phyloP scores from a whole-genome alignment of 2,113 vertebrate genomes.

The Gadus chalcogrammus region DNA sequence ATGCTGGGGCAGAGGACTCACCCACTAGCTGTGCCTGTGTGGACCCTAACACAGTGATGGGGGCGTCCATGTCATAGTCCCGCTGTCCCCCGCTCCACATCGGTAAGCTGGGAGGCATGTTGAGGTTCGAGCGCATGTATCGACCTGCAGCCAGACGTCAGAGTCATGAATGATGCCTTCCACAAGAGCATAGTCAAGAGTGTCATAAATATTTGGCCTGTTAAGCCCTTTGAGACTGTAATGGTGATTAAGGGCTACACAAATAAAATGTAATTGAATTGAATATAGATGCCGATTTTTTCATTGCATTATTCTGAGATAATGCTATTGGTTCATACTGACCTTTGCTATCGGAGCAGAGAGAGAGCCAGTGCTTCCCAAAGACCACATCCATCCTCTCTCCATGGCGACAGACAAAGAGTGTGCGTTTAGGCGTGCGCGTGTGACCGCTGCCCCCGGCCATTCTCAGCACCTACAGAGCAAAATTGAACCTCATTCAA shows the following conservation, averaged over 20 bases:
- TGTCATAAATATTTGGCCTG: no score
- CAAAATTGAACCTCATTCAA: no score
- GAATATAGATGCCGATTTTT: no score
- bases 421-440: constrained; percentile 83
- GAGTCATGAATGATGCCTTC: no score
- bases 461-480: constrained; percentile 78
- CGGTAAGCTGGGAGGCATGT: constrained; percentile 89
- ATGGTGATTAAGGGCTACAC: no score
- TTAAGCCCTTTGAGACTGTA: no score
- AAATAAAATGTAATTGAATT: no score
- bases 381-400: constrained; percentile 98
- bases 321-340: constrained; percentile 29
- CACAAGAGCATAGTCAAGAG: no score
- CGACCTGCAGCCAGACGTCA: constrained; percentile 70
- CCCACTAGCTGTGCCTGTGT: constrained; percentile 86
- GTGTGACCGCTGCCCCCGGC: constrained; percentile 70
- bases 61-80: constrained; percentile 90
- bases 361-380: constrained; percentile 94
- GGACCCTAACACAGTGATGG: constrained; percentile 92
- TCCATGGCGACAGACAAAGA: constrained; percentile 93
- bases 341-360: constrained; percentile 97
- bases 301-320: no score
- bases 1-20: constrained; percentile 16
- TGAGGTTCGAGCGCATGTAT: constrained; percentile 90
- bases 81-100: constrained; percentile 83